Conservation (phyloP, 2,888 invertebrate genomes). For the Isoperla grammatica region DNA sequence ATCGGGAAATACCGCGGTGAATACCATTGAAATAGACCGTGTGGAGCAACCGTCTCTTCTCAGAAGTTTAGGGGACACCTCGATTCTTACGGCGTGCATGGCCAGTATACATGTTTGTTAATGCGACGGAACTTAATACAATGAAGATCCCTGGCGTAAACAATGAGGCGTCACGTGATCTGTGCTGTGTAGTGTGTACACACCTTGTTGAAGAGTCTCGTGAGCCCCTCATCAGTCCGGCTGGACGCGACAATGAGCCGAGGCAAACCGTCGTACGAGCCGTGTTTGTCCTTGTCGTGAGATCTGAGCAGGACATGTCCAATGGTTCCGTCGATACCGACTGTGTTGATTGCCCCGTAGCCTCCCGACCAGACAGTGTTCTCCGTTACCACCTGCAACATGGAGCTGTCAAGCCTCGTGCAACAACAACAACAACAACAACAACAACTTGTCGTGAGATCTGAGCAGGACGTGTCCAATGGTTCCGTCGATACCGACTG, state of each 20-base stretch:
- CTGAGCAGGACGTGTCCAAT: slow-evolving; percentile 42
- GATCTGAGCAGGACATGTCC: slow-evolving; percentile 40
- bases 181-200: too few relatives aligned
- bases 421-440: too few relatives aligned
- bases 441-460: neutral
- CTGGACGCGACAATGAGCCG: slow-evolving; percentile 44
- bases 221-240: slow-evolving; percentile 45
- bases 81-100: too few relatives aligned
- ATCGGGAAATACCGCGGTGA: too few relatives aligned
- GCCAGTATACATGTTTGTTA: too few relatives aligned
- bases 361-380: slow-evolving; percentile 45
- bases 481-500: slow-evolving; percentile 53
- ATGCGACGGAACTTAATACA: too few relatives aligned
- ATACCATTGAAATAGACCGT: too few relatives aligned
- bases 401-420: too few relatives aligned
- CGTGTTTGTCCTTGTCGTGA: neutral
- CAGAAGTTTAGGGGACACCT: too few relatives aligned
- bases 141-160: too few relatives aligned
- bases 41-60: too few relatives aligned
- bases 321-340: slow-evolving; percentile 52
- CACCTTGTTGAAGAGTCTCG: slow-evolving; percentile 35
- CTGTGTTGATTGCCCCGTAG: slow-evolving; percentile 50
- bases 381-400: slow-evolving; percentile 40
- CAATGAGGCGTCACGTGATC: too few relatives aligned
- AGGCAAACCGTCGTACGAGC: slow-evolving; percentile 31